Percentiles rank a stretch among this genome's conserved stretches.
phyloP scores from a whole-genome alignment of 2,113 vertebrate species.

The Athene noctua region DNA sequence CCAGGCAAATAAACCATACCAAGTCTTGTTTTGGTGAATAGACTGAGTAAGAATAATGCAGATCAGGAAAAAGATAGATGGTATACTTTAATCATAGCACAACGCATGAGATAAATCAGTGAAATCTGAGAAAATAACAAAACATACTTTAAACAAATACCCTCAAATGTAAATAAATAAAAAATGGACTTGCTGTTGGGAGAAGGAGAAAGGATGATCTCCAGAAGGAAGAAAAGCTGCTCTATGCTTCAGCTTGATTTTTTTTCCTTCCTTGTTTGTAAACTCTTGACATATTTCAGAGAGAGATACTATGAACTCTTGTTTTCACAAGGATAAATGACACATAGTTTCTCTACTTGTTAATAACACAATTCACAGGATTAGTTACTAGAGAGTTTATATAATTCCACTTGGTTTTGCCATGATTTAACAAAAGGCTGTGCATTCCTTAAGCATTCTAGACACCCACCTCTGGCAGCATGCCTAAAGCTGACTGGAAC shows the following conservation, averaged over 20 bases:
- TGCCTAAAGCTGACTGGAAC: not conserved
- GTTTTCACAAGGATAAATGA: not conserved
- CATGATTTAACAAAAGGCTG: not conserved
- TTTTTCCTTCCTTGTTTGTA: not conserved
- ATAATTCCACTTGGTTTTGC: slow-evolving; percentile 1
- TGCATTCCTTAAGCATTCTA: not conserved
- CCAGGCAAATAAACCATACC: not conserved
- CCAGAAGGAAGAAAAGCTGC: not conserved
- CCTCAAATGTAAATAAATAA: not conserved
- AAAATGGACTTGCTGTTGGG: not conserved
- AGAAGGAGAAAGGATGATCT: not conserved
- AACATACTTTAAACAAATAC: not conserved
- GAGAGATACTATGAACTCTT: not conserved
- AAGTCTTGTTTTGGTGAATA: not conserved
- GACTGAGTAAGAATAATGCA: not conserved
- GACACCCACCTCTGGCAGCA: not conserved
- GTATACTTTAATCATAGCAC: not conserved
- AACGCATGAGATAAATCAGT: not conserved
- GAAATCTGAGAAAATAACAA: not conserved
- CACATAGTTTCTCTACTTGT: not conserved
- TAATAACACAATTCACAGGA: not conserved
- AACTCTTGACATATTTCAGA: not conserved
- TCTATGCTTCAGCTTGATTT: not conserved
- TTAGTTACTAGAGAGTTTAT: not conserved
- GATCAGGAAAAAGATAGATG: not conserved